Evolutionary conservation across 2,797 vertebrate species (phyloP).

Genomic region (Bradypus variegatus): DNA sequence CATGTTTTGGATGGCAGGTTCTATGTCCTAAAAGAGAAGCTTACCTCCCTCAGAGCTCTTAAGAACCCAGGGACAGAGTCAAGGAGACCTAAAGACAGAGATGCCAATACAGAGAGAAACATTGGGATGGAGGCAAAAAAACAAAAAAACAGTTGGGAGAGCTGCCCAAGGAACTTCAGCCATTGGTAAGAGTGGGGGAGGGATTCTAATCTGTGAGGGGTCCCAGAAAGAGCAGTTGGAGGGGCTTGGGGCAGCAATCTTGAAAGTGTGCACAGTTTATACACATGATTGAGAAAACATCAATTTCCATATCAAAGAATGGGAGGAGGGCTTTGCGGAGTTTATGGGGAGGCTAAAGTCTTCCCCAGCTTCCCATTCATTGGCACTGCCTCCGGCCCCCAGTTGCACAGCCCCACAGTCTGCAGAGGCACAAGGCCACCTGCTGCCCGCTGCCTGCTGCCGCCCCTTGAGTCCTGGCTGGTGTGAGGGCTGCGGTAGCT

Average conservation of each 20-base stretch:
- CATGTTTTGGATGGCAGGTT: background rate
- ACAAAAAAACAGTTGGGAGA: background rate
- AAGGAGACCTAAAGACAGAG: background rate
- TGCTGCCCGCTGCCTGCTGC: background rate
- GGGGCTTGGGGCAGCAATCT: background rate
- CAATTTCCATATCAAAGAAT: background rate
- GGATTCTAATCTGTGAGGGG: background rate
- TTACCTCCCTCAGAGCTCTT: background rate
- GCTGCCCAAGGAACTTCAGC: background rate
- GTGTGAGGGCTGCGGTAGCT: background rate
- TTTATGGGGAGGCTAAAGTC: background rate
- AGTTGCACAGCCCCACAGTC: background rate
- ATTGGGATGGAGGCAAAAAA: background rate
- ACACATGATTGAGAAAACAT: background rate
- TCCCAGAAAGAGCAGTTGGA: background rate
- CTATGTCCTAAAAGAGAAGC: slow-evolving; percentile 21
- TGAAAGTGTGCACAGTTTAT: background rate
- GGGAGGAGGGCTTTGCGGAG: background rate
- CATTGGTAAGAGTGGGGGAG: background rate
- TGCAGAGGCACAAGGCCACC: slow-evolving; percentile 31
- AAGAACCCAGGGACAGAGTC: background rate
- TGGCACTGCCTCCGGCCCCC: background rate
- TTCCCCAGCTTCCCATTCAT: background rate
- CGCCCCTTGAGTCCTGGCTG: background rate
- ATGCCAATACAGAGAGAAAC: background rate